Evolutionary conservation across 2,113 vertebrate genomes (phyloP).

Genomic region (Eudyptes chrysolophus): DNA sequence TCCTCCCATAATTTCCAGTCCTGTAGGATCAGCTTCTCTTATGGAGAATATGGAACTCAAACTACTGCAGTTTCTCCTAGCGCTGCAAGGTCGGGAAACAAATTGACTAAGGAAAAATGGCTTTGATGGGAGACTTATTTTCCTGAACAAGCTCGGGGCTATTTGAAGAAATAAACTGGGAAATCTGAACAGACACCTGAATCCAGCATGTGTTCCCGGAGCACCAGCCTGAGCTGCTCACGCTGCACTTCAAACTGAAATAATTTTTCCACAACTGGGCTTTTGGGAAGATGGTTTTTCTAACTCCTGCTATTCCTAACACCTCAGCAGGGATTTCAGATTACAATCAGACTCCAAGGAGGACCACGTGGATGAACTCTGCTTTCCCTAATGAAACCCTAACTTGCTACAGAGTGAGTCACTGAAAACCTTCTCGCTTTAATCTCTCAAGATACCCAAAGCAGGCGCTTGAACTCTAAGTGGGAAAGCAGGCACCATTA

Average conservation of each 20-base stretch:
- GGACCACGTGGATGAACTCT: neutral
- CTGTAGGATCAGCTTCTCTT: neutral
- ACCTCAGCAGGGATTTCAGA: constrained; percentile 48
- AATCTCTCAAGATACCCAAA: neutral
- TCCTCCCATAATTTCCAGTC: neutral
- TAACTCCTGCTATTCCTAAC: constrained; percentile 35
- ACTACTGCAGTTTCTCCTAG: neutral
- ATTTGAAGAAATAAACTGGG: constrained; percentile 18
- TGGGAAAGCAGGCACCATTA: constrained; percentile 16
- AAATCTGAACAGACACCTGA: constrained; percentile 22
- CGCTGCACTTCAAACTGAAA: neutral
- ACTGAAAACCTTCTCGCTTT: neutral
- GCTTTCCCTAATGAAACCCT: constrained; percentile 8
- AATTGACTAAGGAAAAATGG: neutral
- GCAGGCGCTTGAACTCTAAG: neutral
- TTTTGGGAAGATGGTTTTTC: constrained; percentile 30
- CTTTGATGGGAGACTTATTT: neutral
- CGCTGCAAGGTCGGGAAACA: neutral
- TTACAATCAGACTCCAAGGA: constrained; percentile 43
- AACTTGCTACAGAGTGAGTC: constrained; percentile 7
- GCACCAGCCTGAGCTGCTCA: neutral
- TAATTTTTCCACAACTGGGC: neutral
- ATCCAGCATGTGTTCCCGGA: neutral
- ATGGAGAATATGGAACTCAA: neutral
- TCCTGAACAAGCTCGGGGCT: neutral